phyloP scores from a whole-genome alignment of 2,113 vertebrate species.

The Rhinopithecus roxellana region DNA sequence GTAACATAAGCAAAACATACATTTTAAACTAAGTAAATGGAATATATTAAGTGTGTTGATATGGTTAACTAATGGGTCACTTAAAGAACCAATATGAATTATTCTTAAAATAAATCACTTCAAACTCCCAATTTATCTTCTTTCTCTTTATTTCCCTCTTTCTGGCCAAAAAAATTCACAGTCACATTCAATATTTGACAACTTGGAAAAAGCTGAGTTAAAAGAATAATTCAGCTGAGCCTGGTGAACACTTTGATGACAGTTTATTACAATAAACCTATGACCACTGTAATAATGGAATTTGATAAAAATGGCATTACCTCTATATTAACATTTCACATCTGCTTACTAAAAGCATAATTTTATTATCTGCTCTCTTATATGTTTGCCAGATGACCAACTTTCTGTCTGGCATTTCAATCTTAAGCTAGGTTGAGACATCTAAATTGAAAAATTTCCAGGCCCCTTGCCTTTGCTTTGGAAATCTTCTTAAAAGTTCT shows the following conservation, averaged over 20 bases:
- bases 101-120: slow-evolving; percentile 64
- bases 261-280: slow-evolving; percentile 40
- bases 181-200: slow-evolving; percentile 65
- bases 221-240: background rate
- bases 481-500: background rate
- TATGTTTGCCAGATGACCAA: slow-evolving; percentile 14
- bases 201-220: background rate
- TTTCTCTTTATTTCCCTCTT: background rate
- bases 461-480: background rate
- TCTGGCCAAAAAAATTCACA: slow-evolving; percentile 58
- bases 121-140: background rate
- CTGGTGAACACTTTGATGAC: slow-evolving; percentile 28
- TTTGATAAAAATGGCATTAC: background rate
- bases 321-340: background rate
- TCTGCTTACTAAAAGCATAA: slow-evolving; percentile 21
- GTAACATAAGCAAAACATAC: background rate
- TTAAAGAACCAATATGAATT: background rate
- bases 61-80: slow-evolving; percentile 19
- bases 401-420: slow-evolving; percentile 9
- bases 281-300: background rate
- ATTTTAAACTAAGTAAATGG: slow-evolving; percentile 54
- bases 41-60: background rate
- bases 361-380: slow-evolving; percentile 3
- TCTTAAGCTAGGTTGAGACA: background rate
- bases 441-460: background rate